These are phyloP conservation scores for Echiichthys vipera DNA, from an alignment of 2,797 vertebrate genomes.

Conservation along the genomic window DNA sequence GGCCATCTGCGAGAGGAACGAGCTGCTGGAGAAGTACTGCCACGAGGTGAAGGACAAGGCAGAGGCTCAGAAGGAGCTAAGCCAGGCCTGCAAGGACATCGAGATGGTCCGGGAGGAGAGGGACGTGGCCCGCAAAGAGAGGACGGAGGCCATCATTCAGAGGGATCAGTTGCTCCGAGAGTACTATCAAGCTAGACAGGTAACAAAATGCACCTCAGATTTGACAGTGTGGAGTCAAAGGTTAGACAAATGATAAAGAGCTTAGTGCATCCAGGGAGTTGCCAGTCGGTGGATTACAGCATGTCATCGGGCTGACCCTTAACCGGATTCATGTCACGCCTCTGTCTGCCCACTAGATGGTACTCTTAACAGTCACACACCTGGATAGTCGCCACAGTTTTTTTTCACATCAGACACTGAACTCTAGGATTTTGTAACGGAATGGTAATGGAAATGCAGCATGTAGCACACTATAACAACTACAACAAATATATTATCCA, in stretches of 20 bases:
- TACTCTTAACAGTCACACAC: constrained; percentile 19
- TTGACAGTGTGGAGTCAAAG: constrained; percentile 35
- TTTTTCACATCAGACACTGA: neutral
- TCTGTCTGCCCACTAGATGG: constrained; percentile 52
- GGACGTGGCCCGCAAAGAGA: constrained; percentile 90
- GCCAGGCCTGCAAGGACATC: constrained; percentile 94
- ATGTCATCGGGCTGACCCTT: constrained; percentile 12
- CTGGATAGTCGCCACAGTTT: neutral
- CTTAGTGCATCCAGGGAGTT: constrained; percentile 34
- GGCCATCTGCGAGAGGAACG: constrained; percentile 92
- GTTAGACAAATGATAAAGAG: constrained; percentile 36
- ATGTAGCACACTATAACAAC: neutral
- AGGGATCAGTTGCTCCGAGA: constrained; percentile 91
- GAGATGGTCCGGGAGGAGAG: constrained; percentile 92
- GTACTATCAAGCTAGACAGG: constrained; percentile 93
- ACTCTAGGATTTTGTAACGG: neutral
- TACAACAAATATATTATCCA: too few species aligned
- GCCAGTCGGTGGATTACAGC: constrained; percentile 50
- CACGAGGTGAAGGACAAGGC: constrained; percentile 94
- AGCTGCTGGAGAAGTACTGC: constrained; percentile 95
- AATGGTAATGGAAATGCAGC: neutral
- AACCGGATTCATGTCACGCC: constrained; percentile 34
- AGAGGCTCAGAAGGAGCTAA: constrained; percentile 92
- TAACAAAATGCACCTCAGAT: constrained; percentile 52
- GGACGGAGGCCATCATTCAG: constrained; percentile 92